These are phyloP conservation scores for Drosophila arizonae DNA, from an alignment of 1,140 invertebrate genomes.

Conservation along the genomic window DNA sequence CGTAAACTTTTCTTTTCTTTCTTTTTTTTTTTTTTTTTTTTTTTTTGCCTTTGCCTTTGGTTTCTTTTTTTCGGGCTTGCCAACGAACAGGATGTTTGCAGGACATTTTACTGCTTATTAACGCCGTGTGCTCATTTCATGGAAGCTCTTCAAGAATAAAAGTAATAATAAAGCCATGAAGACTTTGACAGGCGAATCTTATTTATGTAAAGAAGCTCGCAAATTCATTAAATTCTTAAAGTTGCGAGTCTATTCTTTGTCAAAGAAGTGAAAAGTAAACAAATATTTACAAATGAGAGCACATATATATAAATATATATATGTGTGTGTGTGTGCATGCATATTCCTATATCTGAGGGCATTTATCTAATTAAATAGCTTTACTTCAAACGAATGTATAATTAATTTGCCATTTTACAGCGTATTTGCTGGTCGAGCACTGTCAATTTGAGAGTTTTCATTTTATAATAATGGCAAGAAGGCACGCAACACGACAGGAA, in stretches of 20 bases:
- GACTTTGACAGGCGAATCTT: neutral
- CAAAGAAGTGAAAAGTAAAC: neutral
- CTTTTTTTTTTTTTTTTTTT: neutral
- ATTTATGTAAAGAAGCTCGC: neutral
- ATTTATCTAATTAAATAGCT: neutral
- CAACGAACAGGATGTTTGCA: neutral
- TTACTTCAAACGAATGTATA: neutral
- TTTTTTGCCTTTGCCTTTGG: neutral
- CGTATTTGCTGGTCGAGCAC: constrained; percentile 1
- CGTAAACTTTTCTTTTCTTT: neutral
- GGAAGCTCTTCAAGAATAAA: constrained; percentile 2
- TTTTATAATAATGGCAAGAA: constrained; percentile 13
- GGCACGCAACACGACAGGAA: constrained; percentile 19
- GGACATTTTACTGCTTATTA: constrained; percentile 1
- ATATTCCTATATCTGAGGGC: neutral
- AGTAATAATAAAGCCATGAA: neutral
- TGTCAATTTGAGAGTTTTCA: neutral
- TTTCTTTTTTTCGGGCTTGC: neutral
- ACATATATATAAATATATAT: neutral
- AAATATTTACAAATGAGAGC: neutral
- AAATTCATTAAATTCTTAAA: constrained; percentile 2
- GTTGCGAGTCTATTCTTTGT: neutral
- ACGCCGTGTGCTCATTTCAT: neutral
- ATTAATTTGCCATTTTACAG: constrained; percentile 6
- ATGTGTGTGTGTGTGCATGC: no score